Evolutionary conservation across 2,797 vertebrate genomes (phyloP), one percentile per base, ranked within the genome.

Genomic region (Antrozous pallidus): DNA sequence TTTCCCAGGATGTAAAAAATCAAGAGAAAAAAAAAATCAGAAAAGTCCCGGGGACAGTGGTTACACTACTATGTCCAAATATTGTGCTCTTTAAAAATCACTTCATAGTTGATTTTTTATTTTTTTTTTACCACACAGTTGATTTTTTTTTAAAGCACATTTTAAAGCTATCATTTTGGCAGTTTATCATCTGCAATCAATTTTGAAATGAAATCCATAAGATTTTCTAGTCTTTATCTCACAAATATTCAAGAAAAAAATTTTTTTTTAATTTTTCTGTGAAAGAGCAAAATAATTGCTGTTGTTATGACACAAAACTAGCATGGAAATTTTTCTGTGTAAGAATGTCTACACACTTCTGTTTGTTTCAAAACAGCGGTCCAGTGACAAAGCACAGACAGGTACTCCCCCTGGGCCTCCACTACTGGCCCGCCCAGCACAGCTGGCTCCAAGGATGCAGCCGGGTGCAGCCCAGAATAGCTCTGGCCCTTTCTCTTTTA

Each of bases 131-230:
- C 26, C 70, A 45, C 70, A 73, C 47, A 65, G 56, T 8, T 61
- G 16, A 74, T 18, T 71, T 51, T 73, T 84, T 78, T 84, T n/a
- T 0, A 10, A 90, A 84, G 71, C 56, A 49, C n/a, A 73, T 89
- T 61, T 67, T 77, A 88, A 88, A 80, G 70, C 63, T 82, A 86
- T 69, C 14, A 77, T 40, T 89, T 78, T 78, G 56, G 71, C 63
- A 92, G 61, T 16, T 86, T 91, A 73, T 42, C 45, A 88, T 51
- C 4, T 49, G 45, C 73, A 84, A 91, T 7, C 8, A 78, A 82
- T 95, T 93, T 24, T 83, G 28, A 94, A 92, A 90, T 5, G 31
- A 91, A 94, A 95, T 77, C 47, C 69, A 93, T 36, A 73, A 88
- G 79, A 47, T 33, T 58, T 51, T 54, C 82, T 67, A 81, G 42